phyloP scores from a whole-genome alignment of 2,797 vertebrate species.

The Ibycter americanus region DNA sequence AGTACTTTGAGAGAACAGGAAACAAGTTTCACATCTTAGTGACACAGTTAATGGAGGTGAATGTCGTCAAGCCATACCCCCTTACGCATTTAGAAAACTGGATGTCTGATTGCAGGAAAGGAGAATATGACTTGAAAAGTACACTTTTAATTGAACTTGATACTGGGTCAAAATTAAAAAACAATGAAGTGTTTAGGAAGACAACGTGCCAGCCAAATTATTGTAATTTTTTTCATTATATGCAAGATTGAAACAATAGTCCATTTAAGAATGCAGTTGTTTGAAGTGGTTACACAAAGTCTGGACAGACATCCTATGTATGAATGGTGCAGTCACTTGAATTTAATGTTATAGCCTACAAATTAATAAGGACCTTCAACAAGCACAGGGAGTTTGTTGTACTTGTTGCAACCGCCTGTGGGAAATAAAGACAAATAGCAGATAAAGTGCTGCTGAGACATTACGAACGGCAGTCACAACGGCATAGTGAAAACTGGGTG shows the following conservation, averaged over 20 bases:
- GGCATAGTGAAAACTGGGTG: background rate
- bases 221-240: background rate
- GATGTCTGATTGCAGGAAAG: background rate
- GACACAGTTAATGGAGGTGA: constrained; percentile 35
- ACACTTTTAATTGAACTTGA: constrained; percentile 23
- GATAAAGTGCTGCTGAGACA: background rate
- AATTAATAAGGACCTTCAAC: background rate
- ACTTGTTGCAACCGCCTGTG: background rate
- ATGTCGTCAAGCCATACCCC: constrained; percentile 22
- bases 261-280: background rate
- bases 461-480: background rate
- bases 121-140: background rate
- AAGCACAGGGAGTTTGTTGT: background rate
- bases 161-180: background rate
- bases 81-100: constrained; percentile 13
- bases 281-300: background rate
- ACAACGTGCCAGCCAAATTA: background rate
- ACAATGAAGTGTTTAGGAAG: background rate
- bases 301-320: background rate
- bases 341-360: background rate
- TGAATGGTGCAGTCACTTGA: constrained; percentile 14
- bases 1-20: constrained; percentile 54
- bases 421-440: background rate
- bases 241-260: background rate
- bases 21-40: constrained; percentile 50